These are phyloP conservation scores for Heterodera filipjevi DNA, from an alignment of 2,888 invertebrate genomes.

Conservation along the genomic window DNA sequence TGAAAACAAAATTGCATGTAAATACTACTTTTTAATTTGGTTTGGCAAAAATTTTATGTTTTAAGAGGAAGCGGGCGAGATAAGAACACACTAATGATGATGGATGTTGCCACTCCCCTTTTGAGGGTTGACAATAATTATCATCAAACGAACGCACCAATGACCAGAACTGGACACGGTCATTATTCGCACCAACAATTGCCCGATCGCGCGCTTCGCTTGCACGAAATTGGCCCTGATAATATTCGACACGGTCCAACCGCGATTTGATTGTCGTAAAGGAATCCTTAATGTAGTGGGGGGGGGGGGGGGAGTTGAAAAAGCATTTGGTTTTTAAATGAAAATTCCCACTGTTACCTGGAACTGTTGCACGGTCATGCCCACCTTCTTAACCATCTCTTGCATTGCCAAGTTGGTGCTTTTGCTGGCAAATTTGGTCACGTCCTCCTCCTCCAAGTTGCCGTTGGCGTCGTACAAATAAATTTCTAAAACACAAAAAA, in stretches of 20 bases:
- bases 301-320: neutral
- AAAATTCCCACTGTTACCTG: slow-evolving; percentile 38
- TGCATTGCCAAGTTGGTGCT: slow-evolving; percentile 45
- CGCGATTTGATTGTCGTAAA: slow-evolving; percentile 54
- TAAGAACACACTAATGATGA: no score
- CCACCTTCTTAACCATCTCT: slow-evolving; percentile 49
- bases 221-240: slow-evolving; percentile 71
- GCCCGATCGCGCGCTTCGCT: slow-evolving; percentile 82
- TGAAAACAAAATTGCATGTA: no score
- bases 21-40: no score
- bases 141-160: slow-evolving; percentile 73
- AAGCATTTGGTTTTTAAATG: neutral
- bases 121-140: slow-evolving; percentile 79
- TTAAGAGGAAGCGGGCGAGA: no score
- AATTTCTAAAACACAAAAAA: slow-evolving; percentile 51
- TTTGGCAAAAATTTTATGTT: no score
- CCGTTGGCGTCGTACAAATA: slow-evolving; percentile 59
- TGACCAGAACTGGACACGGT: slow-evolving; percentile 81
- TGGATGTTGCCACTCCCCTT: no score
- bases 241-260: slow-evolving; percentile 56
- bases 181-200: slow-evolving; percentile 77
- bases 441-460: slow-evolving; percentile 55
- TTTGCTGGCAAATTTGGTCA: slow-evolving; percentile 37
- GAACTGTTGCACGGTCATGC: slow-evolving; percentile 54
- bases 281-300: slow-evolving; percentile 42